These are phyloP conservation scores for Tragulus kanchil DNA, from an alignment of 2,113 vertebrate genomes.

Conservation along the genomic window DNA sequence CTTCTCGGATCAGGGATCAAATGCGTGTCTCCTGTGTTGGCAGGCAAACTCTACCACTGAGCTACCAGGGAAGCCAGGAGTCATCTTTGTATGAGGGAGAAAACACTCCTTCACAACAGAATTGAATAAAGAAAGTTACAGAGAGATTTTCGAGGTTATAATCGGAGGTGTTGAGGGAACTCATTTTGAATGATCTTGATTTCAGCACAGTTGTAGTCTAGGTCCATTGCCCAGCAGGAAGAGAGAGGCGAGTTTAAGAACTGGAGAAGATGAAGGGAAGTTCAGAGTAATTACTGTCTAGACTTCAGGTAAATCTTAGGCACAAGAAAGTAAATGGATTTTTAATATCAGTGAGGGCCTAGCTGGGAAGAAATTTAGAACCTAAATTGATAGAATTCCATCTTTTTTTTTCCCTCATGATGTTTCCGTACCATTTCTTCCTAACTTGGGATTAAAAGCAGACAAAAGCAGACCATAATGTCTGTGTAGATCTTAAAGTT, in stretches of 20 bases:
- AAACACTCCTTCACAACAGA: neutral
- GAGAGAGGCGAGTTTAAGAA: neutral
- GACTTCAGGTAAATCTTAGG: neutral
- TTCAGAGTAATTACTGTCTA: neutral
- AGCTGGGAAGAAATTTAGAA: slow-evolving; percentile 18
- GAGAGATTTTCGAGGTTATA: neutral
- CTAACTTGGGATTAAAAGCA: slow-evolving; percentile 56
- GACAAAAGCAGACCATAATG: neutral
- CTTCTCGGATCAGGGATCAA: too few relatives aligned
- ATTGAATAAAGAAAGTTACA: neutral
- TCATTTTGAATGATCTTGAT: neutral
- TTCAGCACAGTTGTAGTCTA: neutral
- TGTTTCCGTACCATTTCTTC: slow-evolving; percentile 28
- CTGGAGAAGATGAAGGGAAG: neutral
- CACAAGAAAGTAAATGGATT: neutral
- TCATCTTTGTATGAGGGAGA: neutral
- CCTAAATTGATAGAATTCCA: neutral
- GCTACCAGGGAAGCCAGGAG: too few relatives aligned
- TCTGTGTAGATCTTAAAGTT: slow-evolving; percentile 25
- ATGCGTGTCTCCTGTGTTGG: too few relatives aligned
- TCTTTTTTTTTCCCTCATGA: neutral
- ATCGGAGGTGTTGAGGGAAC: neutral
- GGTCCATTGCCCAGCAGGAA: neutral
- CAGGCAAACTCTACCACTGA: too few relatives aligned
- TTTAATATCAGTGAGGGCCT: neutral